Evolutionary conservation across 2,888 invertebrate species (phyloP).

Genomic region (Saturnia pavonia): DNA sequence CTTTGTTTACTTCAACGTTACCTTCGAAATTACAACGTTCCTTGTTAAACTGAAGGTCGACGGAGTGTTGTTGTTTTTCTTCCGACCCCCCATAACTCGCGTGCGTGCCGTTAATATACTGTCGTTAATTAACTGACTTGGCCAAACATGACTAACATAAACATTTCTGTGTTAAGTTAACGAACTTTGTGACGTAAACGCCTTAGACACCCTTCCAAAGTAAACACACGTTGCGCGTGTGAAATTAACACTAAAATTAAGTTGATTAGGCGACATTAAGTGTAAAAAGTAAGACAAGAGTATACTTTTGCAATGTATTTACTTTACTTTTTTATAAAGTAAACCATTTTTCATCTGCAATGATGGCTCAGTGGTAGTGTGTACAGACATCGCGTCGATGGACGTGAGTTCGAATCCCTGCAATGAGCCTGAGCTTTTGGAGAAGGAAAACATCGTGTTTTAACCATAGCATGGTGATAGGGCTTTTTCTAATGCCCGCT

Average conservation of each 20-base stretch:
- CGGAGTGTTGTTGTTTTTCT: constrained; percentile 53
- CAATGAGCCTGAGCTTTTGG: too few species aligned
- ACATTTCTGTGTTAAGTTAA: constrained; percentile 55
- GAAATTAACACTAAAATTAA: constrained; percentile 9
- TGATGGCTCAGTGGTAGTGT: too few species aligned
- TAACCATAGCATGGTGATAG: too few species aligned
- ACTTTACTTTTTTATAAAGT: not conserved
- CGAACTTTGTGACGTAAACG: constrained; percentile 53
- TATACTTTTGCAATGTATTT: not conserved
- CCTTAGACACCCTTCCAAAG: constrained; percentile 32
- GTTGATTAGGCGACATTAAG: not conserved
- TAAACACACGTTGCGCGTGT: constrained; percentile 23
- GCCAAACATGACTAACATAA: constrained; percentile 61
- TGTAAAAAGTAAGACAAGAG: not conserved
- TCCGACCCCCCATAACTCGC: constrained; percentile 43
- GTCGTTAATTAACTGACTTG: constrained; percentile 64
- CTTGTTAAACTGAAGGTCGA: constrained; percentile 29
- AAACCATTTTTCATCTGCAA: not conserved
- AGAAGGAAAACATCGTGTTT: too few species aligned
- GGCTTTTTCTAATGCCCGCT: too few species aligned
- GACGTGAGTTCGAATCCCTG: too few species aligned
- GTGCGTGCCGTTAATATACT: constrained; percentile 65
- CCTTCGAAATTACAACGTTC: not conserved
- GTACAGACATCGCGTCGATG: too few species aligned
- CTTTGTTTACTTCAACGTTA: not conserved